Base-by-base conservation (phyloP, 2,113 vertebrate genomes). In the Ibidorhyncha struthersii region DNA sequence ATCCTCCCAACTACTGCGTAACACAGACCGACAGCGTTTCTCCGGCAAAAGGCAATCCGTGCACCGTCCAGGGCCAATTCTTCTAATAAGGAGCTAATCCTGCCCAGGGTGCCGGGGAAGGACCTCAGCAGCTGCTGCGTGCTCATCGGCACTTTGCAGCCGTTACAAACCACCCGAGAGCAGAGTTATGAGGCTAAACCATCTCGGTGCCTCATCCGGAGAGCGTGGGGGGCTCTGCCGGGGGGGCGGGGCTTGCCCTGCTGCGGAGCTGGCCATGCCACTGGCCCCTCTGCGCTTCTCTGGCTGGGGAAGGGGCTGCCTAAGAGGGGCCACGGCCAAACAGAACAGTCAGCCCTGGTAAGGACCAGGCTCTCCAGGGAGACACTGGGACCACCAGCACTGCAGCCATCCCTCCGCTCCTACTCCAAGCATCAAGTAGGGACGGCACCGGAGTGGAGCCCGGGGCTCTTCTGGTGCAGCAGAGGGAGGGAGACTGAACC, bases 201-300 rank as follows among this genome's bases (percentile, higher is more conserved):
- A 30, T 21, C 26, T 1, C 59, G 23, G 52, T 2, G 56, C 22
- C 16, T 6, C n/a, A 30, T 5, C 34, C 6, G 0, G 0, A 19
- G 40, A 29, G 53, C 1, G 0, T 30, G 1, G 3, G 32, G 47
- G 12, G 20, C 58, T 76, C 56, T 61, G 74, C 36, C 26, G 5
- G 22, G 50, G 32, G 5, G 10, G 47, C 1, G 0, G 40, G 50
- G 52, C 4, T 14, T 14, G 73, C 18, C 14, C 2, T 6, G 38
- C 50, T 2, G 1, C 5, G 2, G 29, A 49, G 69, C 32, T 61
- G 32, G 34, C 62, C 3, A 1, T 50, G 70, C 61, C 2, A 3
- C 50, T 12, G 36, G 67, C 3, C 34, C 17, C 23, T 10, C 3
- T 0, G 0, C 1, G 1, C 7, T 18, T n/a, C 34, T 52, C 27